These are phyloP conservation scores for Heliconius himera DNA, from an alignment of 1,140 invertebrate species.

Conservation along the genomic window DNA sequence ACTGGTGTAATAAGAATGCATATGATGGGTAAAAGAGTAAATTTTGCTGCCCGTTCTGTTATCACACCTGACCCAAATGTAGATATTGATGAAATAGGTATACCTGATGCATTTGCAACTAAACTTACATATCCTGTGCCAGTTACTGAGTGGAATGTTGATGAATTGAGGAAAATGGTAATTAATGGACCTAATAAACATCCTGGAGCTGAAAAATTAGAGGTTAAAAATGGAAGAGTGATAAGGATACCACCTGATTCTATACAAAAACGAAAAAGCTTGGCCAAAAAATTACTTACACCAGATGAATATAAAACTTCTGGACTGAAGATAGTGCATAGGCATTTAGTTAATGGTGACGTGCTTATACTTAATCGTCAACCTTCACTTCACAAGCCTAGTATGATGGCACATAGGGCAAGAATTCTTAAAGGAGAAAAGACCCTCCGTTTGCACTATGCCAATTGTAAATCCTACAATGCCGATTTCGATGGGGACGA, in stretches of 20 bases:
- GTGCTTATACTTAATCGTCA: conserved; percentile 98
- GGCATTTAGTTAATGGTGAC: conserved; percentile 98
- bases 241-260: conserved; percentile 83
- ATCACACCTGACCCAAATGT: conserved; percentile 99
- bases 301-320: conserved; percentile 82
- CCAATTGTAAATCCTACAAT: conserved; percentile 99
- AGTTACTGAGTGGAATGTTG: conserved; percentile 96
- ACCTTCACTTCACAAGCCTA: conserved; percentile 97
- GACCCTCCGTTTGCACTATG: conserved; percentile 97
- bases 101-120: conserved; percentile 96
- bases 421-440: conserved; percentile 96
- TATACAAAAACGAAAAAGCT: conserved; percentile 84
- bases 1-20: conserved; percentile 98
- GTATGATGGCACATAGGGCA: conserved; percentile 98
- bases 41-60: conserved; percentile 98
- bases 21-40: conserved; percentile 99
- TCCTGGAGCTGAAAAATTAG: conserved; percentile 93
- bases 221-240: conserved; percentile 90
- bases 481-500: conserved; percentile 99
- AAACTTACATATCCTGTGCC: conserved; percentile 96
- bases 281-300: conserved; percentile 91
- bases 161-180: conserved; percentile 91
- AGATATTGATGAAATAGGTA: conserved; percentile 98
- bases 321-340: conserved; percentile 89
- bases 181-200: conserved; percentile 95